Percentiles rank a stretch among this genome's conserved stretches.
Evolutionary conservation across 1,140 invertebrate genomes (phyloP).

Genomic region (Parasteatoda tepidariorum): DNA sequence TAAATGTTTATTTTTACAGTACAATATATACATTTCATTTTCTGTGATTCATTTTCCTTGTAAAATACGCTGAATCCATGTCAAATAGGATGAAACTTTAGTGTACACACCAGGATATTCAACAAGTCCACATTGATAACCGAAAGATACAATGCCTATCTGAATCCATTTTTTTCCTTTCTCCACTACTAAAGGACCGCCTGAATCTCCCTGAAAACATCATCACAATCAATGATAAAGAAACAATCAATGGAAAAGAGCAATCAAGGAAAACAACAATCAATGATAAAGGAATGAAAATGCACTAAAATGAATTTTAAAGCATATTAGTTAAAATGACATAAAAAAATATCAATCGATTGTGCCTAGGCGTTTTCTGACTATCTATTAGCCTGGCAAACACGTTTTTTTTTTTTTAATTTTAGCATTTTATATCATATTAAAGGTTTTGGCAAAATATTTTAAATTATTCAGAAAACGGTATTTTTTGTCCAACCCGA

Average conservation of each 20-base stretch:
- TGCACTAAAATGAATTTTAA: slow-evolving; percentile 19
- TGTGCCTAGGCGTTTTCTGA: background rate
- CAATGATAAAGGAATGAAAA: background rate
- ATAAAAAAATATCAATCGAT: background rate
- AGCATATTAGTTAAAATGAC: background rate
- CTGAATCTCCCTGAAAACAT: slow-evolving; percentile 66
- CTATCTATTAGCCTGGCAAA: background rate
- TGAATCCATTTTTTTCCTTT: slow-evolving; percentile 63
- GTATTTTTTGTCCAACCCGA: too few relatives aligned
- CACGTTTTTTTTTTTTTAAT: background rate
- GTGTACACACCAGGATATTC: slow-evolving; percentile 69
- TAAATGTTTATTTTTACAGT: background rate
- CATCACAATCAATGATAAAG: slow-evolving; percentile 24
- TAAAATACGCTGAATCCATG: slow-evolving; percentile 65
- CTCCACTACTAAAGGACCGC: slow-evolving; percentile 65
- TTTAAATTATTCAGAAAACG: too few relatives aligned
- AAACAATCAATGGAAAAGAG: background rate
- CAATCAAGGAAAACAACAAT: background rate
- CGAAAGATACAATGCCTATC: slow-evolving; percentile 67
- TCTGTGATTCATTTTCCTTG: slow-evolving; percentile 61
- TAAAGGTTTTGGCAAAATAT: too few relatives aligned
- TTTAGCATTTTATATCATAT: too few relatives aligned
- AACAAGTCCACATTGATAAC: slow-evolving; percentile 65
- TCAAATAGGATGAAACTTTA: slow-evolving; percentile 65
- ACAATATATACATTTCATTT: background rate